Conservation (phyloP, 2,888 invertebrate genomes). For the Chrysina gloriosa region DNA sequence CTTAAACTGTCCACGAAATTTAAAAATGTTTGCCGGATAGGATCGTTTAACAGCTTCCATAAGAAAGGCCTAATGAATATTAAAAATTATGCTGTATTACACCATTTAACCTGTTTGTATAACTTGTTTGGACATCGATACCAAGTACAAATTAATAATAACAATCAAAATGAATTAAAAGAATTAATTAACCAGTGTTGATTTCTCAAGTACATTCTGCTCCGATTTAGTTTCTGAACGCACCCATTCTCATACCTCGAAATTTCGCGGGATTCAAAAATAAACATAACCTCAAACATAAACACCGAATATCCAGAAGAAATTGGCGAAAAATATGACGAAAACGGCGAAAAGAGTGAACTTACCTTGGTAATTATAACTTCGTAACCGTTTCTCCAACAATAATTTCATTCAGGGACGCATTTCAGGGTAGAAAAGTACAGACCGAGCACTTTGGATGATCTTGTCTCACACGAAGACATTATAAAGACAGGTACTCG, state of each 20-base stretch:
- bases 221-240: too few relatives aligned
- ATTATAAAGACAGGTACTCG: slow-evolving; percentile 91
- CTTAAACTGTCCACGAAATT: too few relatives aligned
- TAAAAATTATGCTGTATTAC: too few relatives aligned
- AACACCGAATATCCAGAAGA: neutral
- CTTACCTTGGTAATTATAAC: slow-evolving; percentile 71
- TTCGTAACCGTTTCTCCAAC: slow-evolving; percentile 13
- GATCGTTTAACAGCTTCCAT: too few relatives aligned
- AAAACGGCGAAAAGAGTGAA: slow-evolving; percentile 60
- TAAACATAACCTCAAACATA: slow-evolving; percentile 15
- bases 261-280: slow-evolving; percentile 1
- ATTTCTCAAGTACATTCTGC: too few relatives aligned
- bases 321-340: slow-evolving; percentile 45
- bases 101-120: too few relatives aligned
- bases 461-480: slow-evolving; percentile 96
- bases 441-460: slow-evolving; percentile 89
- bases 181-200: too few relatives aligned
- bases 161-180: too few relatives aligned
- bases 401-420: neutral
- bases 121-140: too few relatives aligned
- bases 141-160: too few relatives aligned
- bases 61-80: too few relatives aligned
- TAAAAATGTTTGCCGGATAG: too few relatives aligned
- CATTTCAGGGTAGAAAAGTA: slow-evolving; percentile 97
- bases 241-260: neutral